Conservation (phyloP, 2,113 vertebrate species). For the Anseranas semipalmata region DNA sequence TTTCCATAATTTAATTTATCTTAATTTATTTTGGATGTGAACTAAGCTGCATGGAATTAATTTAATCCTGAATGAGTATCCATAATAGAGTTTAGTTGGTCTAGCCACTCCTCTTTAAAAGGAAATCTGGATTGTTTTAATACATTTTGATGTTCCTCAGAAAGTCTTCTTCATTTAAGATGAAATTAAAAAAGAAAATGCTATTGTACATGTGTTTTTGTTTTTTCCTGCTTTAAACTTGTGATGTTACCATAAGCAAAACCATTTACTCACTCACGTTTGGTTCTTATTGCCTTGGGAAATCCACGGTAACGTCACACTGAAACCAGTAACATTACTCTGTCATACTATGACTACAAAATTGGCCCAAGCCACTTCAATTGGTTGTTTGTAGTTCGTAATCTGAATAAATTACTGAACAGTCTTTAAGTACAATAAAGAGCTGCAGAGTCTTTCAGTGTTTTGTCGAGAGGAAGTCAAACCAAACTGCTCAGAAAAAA, state of each 20-base stretch:
- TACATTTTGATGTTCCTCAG: background rate
- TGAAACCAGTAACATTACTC: background rate
- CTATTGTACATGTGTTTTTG: rapidly evolving
- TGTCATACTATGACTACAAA: background rate
- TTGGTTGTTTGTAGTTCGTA: background rate
- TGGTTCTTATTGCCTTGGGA: background rate
- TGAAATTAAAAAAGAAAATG: background rate
- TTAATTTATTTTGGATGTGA: slow-evolving; percentile 7
- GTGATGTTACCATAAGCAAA: background rate
- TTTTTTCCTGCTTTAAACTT: background rate
- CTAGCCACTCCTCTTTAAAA: background rate
- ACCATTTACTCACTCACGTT: background rate
- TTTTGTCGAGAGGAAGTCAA: background rate
- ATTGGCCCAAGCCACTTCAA: background rate
- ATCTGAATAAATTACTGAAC: background rate
- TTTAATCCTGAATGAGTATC: background rate
- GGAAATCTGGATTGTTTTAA: background rate
- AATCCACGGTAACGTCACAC: background rate
- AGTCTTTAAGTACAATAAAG: background rate
- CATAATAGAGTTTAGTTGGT: background rate
- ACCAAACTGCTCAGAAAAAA: background rate
- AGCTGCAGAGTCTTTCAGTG: background rate
- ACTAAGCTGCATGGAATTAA: background rate
- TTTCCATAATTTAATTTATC: background rate
- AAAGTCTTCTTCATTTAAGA: background rate